Evolutionary conservation across 2,113 vertebrate genomes (phyloP).

Genomic region (Melanotaenia duboulayi): DNA sequence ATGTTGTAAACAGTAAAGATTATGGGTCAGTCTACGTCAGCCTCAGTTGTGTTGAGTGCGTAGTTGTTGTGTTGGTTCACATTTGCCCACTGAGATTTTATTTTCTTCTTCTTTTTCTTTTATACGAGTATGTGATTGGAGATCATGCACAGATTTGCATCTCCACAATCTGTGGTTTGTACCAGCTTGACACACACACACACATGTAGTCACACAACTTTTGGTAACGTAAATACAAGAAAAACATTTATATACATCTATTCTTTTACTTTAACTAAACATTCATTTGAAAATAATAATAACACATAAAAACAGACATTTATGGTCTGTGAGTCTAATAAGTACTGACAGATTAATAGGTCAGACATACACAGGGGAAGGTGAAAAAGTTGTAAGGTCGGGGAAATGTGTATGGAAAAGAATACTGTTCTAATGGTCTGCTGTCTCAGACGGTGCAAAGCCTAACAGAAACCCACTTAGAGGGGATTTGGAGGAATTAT

Average conservation of each 20-base stretch:
- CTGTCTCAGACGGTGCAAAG: conserved; percentile 17
- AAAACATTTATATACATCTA: not conserved
- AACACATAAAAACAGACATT: too few species aligned
- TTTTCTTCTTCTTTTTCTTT: not conserved
- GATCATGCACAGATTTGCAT: not conserved
- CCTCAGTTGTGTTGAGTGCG: conserved; percentile 1
- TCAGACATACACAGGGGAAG: not conserved
- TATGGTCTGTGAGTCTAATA: not conserved
- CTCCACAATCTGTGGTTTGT: not conserved
- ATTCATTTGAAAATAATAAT: not conserved
- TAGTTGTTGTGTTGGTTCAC: not conserved
- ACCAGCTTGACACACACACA: not conserved
- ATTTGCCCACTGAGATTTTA: not conserved
- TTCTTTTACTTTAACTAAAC: not conserved
- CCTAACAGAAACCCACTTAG: conserved; percentile 34
- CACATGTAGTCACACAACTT: not conserved
- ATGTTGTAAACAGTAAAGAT: not conserved
- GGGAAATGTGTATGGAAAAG: conserved; percentile 1
- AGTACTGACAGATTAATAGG: not conserved
- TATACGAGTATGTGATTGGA: not conserved
- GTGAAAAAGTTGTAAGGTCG: not conserved
- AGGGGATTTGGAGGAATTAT: conserved; percentile 47
- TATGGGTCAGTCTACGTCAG: not conserved
- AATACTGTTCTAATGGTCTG: not conserved
- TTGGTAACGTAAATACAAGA: not conserved